A percentile compares a stretch with the other conserved stretches of the same genome.
Conservation (phyloP, 2,888 invertebrate genomes). For the Troilus luridus region DNA sequence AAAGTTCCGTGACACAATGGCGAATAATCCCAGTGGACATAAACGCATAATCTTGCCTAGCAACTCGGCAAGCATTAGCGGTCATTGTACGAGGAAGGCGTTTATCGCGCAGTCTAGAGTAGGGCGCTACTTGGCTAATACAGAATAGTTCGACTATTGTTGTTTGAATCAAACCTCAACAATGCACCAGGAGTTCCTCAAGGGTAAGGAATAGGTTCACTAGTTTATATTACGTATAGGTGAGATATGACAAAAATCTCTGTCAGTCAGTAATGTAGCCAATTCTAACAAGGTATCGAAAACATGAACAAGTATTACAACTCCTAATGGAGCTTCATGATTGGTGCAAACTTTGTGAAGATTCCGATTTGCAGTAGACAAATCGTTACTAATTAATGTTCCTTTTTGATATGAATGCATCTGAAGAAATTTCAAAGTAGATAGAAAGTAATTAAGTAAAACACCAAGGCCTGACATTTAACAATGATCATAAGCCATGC, state of each 20-base stretch:
- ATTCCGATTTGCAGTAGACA: too few species aligned
- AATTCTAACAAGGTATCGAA: neutral
- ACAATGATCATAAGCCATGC: too few species aligned
- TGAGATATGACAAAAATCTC: neutral
- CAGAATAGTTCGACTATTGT: neutral
- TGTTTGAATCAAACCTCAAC: neutral
- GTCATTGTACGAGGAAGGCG: neutral
- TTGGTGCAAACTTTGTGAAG: too few species aligned
- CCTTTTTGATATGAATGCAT: too few species aligned
- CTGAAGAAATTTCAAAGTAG: too few species aligned
- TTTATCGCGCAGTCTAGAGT: conserved; percentile 2
- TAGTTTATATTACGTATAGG: neutral
- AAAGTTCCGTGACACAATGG: neutral
- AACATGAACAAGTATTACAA: too few species aligned
- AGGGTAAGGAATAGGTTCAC: neutral
- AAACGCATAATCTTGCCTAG: neutral
- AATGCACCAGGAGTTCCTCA: neutral
- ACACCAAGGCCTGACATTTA: too few species aligned
- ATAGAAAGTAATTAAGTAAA: too few species aligned
- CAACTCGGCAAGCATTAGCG: neutral
- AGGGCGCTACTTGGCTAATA: neutral
- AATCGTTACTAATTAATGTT: too few species aligned
- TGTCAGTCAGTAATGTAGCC: neutral
- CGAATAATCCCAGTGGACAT: neutral
- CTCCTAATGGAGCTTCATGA: too few species aligned